Conservation (phyloP, 2,888 invertebrate genomes). For the Pheosia tremula region DNA sequence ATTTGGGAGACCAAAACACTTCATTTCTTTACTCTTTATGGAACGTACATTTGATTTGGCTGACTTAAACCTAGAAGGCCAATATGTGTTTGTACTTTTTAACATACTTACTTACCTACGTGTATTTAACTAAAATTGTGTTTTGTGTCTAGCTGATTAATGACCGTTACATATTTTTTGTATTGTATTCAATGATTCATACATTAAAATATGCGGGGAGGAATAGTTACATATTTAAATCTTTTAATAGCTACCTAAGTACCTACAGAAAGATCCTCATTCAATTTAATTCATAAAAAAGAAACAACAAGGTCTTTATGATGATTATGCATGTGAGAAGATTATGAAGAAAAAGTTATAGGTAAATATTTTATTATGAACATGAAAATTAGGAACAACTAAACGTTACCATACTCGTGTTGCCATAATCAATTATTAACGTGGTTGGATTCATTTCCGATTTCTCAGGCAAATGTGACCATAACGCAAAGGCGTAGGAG, state of each 20-base stretch:
- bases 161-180: constrained; percentile 28
- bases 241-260: too few relatives aligned
- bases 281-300: too few relatives aligned
- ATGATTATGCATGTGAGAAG: too few relatives aligned
- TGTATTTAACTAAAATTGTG: constrained; percentile 29
- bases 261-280: too few relatives aligned
- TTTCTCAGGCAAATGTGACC: too few relatives aligned
- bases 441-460: too few relatives aligned
- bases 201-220: not conserved
- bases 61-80: constrained; percentile 46
- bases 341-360: not conserved
- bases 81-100: constrained; percentile 34
- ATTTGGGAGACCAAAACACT: constrained; percentile 50
- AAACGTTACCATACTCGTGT: not conserved
- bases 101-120: constrained; percentile 32
- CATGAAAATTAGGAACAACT: not conserved
- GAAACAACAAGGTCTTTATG: too few relatives aligned
- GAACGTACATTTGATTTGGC: constrained; percentile 40
- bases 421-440: too few relatives aligned
- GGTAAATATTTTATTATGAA: too few relatives aligned
- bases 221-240: not conserved
- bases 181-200: constrained; percentile 27
- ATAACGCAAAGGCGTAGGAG: too few relatives aligned
- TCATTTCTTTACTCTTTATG: constrained; percentile 1
- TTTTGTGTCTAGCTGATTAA: constrained; percentile 29